phyloP scores from a whole-genome alignment of 30 jellyfish, hydroid and myxozoan species.

The Aurelia sp. region DNA sequence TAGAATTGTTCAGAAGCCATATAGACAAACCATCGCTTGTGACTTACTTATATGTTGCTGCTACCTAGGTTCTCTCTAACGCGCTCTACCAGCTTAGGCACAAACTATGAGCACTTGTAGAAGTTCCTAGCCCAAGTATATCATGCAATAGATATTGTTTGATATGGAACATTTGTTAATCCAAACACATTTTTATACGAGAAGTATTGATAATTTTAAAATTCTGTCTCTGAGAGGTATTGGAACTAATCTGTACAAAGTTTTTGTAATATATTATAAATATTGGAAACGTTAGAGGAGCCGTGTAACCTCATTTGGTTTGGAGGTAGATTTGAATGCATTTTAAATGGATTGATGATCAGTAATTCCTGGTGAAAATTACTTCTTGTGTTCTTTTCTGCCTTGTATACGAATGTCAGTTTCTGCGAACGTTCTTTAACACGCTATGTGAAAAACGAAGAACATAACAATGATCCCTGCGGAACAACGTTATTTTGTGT shows the following conservation, averaged over 20 bases:
- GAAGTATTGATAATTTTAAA: constrained; percentile 62
- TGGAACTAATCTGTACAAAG: constrained; percentile 76
- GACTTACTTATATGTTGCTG: too few species aligned
- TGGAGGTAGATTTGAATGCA: constrained; percentile 76
- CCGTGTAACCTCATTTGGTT: constrained; percentile 68
- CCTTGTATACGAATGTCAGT: not conserved
- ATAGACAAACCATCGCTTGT: too few species aligned
- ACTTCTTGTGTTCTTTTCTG: not conserved
- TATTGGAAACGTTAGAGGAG: constrained; percentile 57
- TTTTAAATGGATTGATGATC: constrained; percentile 68
- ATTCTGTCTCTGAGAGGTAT: constrained; percentile 75
- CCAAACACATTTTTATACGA: constrained; percentile 69
- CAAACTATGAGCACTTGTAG: too few species aligned
- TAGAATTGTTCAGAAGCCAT: too few species aligned
- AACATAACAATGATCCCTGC: too few species aligned
- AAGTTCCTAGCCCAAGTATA: too few species aligned
- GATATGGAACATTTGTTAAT: constrained; percentile 50
- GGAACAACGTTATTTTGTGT: too few species aligned
- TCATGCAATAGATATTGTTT: constrained; percentile 22
- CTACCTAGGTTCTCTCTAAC: too few species aligned
- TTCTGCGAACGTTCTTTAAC: too few species aligned
- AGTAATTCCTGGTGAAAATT: constrained; percentile 28
- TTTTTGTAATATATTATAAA: constrained; percentile 84
- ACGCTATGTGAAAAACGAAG: too few species aligned
- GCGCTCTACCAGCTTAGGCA: too few species aligned